Evolutionary conservation across 2,113 vertebrate species (phyloP), one percentile per base, ranked within the genome.

Genomic region (Herpailurus yagouaroundi): DNA sequence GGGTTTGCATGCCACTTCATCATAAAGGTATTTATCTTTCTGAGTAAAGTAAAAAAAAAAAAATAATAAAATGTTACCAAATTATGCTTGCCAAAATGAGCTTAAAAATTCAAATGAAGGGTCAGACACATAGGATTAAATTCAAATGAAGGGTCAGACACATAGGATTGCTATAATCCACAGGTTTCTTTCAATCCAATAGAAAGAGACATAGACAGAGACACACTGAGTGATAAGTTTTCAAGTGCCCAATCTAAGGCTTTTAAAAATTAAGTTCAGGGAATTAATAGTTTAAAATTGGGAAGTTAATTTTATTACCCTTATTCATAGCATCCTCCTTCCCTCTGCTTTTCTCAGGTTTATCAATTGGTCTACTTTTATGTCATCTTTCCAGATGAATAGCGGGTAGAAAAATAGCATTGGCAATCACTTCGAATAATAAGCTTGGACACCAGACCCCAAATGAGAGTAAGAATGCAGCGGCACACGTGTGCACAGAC

Each of bases 1-100:
- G 38, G 29, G 83, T 95, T 81, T 96, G 12, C 27, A 71, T n/a
- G 41, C 21, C 83, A 91, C 71, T 55, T 97, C 89, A 97, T 96
- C 82, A 96, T 16, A 52, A 76, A 96, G 38, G 36, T 85, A 97
- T 97, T 98, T 91, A 41, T 98, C 85, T 95, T 98, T 95, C 81
- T 80, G 82, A 97, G 91, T 29, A 97, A 92, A 89, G 23, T 85
- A 69, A 91, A 95, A 98, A 94, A 98, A 94, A 87, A 91, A 95
- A 97, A 94, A 98, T n/a, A 94, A 87, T 19, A 36, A 96, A 96
- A 77, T 84, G 50, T 57, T 81, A 52, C 41, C 19, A 90, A 93
- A 12, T 14, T 94, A 52, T 10, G 36, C 33, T 86, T 73, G 38
- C 60, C 60, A 91, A 91, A 74, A 45, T 93, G 93, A 91, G 50